A percentile compares a stretch with the other conserved stretches of the same genome.
phyloP scores from a whole-genome alignment of 2,888 invertebrate species.

The Chloromyia formosa region DNA sequence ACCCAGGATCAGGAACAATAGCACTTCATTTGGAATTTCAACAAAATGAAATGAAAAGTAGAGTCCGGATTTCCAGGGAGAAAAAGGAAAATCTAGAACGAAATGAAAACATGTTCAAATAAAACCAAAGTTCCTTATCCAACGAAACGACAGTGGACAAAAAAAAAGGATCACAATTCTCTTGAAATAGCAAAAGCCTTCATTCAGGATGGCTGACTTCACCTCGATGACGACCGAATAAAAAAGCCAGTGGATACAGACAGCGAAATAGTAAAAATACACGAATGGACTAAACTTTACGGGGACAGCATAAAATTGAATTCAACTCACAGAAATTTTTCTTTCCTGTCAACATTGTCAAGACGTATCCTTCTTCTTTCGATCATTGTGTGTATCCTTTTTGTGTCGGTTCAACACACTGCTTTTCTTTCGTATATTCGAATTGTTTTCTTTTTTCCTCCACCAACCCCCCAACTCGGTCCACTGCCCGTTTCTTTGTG shows the following conservation, averaged over 20 bases:
- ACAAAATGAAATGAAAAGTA: conserved; percentile 45
- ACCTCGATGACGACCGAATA: conserved; percentile 4
- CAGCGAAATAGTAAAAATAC: conserved; percentile 33
- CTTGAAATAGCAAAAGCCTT: conserved; percentile 41
- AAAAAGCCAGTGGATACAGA: conserved; percentile 28
- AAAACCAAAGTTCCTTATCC: conserved; percentile 36
- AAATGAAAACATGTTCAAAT: conserved; percentile 47
- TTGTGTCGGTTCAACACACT: conserved; percentile 29
- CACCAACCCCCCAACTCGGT: too few species aligned
- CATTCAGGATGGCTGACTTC: conserved; percentile 41
- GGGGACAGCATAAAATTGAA: conserved; percentile 48
- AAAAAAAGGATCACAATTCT: conserved; percentile 45
- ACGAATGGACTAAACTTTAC: conserved; percentile 39
- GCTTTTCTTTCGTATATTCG: conserved; percentile 16
- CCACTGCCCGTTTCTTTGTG: background rate
- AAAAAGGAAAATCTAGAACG: conserved; percentile 35
- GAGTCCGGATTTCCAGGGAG: background rate
- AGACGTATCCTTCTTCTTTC: conserved; percentile 47
- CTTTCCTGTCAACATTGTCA: conserved; percentile 50
- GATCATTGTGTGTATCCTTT: conserved; percentile 48
- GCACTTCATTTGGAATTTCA: conserved; percentile 49
- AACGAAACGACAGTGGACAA: background rate
- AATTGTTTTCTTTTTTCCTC: conserved; percentile 17
- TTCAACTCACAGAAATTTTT: conserved; percentile 49
- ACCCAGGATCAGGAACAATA: conserved; percentile 42